Base-by-base conservation (phyloP, 2,888 invertebrate species). In the Drosophila atroscutellata region DNA sequence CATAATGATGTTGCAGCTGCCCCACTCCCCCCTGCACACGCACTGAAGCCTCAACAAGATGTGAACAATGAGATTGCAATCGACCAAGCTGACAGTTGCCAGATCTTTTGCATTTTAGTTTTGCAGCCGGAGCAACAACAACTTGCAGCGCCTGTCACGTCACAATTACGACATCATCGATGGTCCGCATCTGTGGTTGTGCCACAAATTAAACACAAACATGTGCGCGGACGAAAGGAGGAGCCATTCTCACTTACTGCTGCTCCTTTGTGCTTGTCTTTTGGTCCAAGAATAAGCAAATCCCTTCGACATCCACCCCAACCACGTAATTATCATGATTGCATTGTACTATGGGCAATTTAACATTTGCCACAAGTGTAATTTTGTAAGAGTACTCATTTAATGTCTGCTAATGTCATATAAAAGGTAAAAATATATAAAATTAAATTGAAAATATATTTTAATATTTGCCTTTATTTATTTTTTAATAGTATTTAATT, bases 121-220 rank as follows among this genome's bases (percentile, higher is more conserved):
- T 54, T 26, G 18, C 39, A 32, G 34, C 51, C 58, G 58, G 45
- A 56, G 28, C 61, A 37, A 37, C 26, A 51, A 28, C 64, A 55
- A 60, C 50, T 60, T 55, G 71, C 70, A 36, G 57, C 67, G 63
- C 49, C 50, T 57, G 55, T 59, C 69, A 76, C 72, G 75, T 75
- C 26, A 49, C 56, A 69, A 64, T 74, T 70, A 75, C 77, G 69
- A 68, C 85, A 83, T 87, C 85, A 85, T 85, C 77, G 88, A 85
- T 68, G 82, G 89, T 76, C 84, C 77, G 66, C 86, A 81, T 63
- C 75, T 78, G 70, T 76, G 86, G 72, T 73, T 66, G 74, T 52
- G 75, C 65, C 76, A 57, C 87, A 86, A 86, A 89, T 86, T 77
- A 83, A 89, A 85, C 87, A 79, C 80, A 86, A 86, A 86, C 86